phyloP scores from a whole-genome alignment of 2,888 invertebrate genomes.

The Palloptera scutellata region DNA sequence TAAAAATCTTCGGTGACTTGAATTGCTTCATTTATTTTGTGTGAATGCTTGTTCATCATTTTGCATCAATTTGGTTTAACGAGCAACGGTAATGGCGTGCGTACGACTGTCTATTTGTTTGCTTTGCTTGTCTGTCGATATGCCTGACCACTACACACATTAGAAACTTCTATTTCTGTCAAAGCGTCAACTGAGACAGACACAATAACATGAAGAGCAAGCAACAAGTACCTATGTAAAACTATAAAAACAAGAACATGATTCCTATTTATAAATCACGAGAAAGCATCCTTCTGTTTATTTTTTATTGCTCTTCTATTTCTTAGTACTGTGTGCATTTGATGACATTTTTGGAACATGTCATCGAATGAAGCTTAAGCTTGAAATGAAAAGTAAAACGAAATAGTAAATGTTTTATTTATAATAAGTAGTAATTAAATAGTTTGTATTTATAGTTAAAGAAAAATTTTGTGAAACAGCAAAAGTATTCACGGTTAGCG shows the following conservation, averaged over 20 bases:
- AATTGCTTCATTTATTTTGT: no score
- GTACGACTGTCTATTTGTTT: no score
- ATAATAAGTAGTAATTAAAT: no score
- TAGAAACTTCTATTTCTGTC: constrained; percentile 42
- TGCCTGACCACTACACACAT: constrained; percentile 1
- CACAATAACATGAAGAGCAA: constrained; percentile 1
- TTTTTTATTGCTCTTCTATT: not conserved
- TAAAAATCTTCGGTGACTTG: no score
- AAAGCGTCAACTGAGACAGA: constrained; percentile 42
- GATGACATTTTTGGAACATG: not conserved
- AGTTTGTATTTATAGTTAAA: no score
- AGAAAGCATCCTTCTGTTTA: not conserved
- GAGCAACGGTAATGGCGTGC: constrained; percentile 31
- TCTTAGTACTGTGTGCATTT: not conserved
- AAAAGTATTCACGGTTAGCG: no score
- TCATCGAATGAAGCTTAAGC: not conserved
- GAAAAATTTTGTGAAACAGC: no score
- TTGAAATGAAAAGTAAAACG: no score
- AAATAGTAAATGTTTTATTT: no score
- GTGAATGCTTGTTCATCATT: constrained; percentile 29
- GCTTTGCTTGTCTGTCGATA: no score
- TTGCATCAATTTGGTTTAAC: constrained; percentile 49
- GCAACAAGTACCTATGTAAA: not conserved
- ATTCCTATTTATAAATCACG: not conserved
- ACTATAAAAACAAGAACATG: not conserved